phyloP scores from a whole-genome alignment of 2,797 vertebrate genomes.

The Pseudochirops corinnae region DNA sequence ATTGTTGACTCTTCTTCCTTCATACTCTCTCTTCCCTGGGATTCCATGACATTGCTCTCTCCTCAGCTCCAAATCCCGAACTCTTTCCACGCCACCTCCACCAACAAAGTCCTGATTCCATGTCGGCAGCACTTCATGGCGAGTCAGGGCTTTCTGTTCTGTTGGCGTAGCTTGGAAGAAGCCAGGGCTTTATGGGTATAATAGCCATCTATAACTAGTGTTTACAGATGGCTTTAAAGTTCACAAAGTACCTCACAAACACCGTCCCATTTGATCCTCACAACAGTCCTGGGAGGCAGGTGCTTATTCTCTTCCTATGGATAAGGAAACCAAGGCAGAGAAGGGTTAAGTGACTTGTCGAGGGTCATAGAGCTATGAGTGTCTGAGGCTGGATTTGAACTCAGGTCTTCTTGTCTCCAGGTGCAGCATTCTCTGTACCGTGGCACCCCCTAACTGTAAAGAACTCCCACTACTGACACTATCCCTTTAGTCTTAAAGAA shows the following conservation, averaged over 20 bases:
- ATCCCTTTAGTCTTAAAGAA: too few species aligned
- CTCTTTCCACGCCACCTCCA: background rate
- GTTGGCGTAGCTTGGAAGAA: background rate
- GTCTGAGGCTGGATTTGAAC: too few species aligned
- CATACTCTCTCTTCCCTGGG: background rate
- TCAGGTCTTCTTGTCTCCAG: too few species aligned
- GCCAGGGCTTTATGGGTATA: background rate
- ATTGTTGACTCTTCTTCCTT: background rate
- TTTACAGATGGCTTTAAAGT: background rate
- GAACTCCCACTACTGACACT: too few species aligned
- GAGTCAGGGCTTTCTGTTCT: background rate
- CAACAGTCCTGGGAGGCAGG: background rate
- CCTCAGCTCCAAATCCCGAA: too few species aligned
- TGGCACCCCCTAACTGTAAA: too few species aligned
- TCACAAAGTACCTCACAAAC: background rate
- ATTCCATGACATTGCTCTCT: background rate
- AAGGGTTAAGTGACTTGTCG: too few species aligned
- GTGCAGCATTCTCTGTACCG: too few species aligned
- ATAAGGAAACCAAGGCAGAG: background rate
- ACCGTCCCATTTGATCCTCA: background rate
- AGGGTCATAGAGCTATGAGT: too few species aligned
- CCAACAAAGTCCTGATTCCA: background rate
- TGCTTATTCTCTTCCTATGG: background rate
- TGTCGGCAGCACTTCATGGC: background rate
- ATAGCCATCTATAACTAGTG: background rate